Evolutionary conservation across 2,797 vertebrate species (phyloP).

Genomic region (Poliocrania exsul): DNA sequence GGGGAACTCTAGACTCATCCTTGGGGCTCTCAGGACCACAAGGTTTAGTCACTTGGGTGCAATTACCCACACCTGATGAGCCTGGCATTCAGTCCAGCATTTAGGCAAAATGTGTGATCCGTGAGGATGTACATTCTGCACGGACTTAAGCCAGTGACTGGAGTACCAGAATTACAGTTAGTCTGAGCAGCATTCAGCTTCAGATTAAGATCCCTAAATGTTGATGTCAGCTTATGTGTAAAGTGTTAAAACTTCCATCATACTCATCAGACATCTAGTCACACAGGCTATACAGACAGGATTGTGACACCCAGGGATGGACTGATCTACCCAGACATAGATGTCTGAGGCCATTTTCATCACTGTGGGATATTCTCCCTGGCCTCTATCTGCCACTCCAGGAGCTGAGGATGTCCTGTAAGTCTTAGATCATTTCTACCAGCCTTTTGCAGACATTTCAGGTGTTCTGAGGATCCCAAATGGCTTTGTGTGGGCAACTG

Average conservation of each 20-base stretch:
- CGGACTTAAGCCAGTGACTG: accelerated
- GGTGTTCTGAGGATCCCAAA: background rate
- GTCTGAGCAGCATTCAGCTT: background rate
- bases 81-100: background rate
- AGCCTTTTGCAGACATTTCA: background rate
- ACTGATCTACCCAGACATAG: background rate
- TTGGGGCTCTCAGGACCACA: background rate
- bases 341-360: background rate
- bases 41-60: background rate
- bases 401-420: background rate
- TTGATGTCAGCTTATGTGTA: background rate
- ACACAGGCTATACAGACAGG: background rate
- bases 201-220: background rate
- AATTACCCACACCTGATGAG: accelerated
- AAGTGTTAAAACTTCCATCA: background rate
- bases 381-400: background rate
- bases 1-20: background rate
- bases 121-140: accelerated
- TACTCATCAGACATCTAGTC: background rate
- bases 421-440: background rate
- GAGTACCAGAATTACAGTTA: background rate
- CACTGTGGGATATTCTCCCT: background rate
- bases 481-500: background rate
- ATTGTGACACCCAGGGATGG: background rate
- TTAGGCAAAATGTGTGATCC: background rate